Evolutionary conservation across 2,888 invertebrate genomes (phyloP), one percentile per base, ranked within the genome.

Genomic region (Dione vanillae): DNA sequence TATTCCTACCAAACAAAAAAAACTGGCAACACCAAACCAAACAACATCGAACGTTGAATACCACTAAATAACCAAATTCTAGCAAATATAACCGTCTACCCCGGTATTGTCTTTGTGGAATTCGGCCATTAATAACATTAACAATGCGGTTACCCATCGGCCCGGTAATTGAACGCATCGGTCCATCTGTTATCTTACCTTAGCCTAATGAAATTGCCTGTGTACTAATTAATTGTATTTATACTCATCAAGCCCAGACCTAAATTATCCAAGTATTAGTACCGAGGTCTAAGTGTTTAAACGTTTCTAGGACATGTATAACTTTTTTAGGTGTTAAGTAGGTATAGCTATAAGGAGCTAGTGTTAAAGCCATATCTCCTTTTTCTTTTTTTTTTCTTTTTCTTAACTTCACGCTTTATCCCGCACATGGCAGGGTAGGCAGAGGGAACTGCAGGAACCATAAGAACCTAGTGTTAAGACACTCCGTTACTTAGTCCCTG

Each of bases 121-220:
- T 83, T 81, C 84, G 79, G 77, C 81, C 85, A 87, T 88, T 88
- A 88, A 89, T 86, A 89, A 86, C 83, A 85, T 82, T 83, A 82
- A 87, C 87, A 87, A 87, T 87, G 86, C 85, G 85, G 82, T 80
- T 77, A 74, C 81, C 82, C 76, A 71, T 71, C 74, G 79, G 76
- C 73, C 79, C 78, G 81, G 82, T 85, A 87, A 88, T 88, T 84
- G 86, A 85, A 85, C 84, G 79, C 80, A 66, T 74, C 70, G 76
- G 71, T 76, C 82, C 84, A 84, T 87, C 85, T 82, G 82, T 85
- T 87, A 86, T 87, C 85, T 83, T 80, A 79, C 77, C 78, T 75
- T 77, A 72, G 75, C 76, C 79, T 85, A 85, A 86, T 86, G 82
- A 83, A 85, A 88, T 85, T 84, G 85, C 83, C 84, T 80, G 81